phyloP scores from a whole-genome alignment of 1,140 invertebrate species.

The Andrena cerasifolii region DNA sequence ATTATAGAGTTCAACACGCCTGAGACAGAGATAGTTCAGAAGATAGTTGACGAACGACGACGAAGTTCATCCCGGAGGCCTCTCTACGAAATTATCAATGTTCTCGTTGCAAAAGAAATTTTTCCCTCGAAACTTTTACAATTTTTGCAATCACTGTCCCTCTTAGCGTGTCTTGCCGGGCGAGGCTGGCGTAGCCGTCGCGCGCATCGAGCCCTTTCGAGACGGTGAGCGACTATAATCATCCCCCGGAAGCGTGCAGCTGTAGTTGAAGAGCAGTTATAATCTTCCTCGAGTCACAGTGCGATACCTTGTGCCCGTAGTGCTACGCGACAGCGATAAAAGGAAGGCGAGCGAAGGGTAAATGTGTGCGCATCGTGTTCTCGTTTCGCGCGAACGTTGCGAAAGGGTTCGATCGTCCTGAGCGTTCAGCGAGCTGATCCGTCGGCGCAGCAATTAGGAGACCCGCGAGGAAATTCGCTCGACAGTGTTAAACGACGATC shows the following conservation, averaged over 20 bases:
- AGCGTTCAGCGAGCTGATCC: conserved; percentile 9
- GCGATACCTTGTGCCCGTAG: conserved; percentile 3
- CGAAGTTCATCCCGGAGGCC: conserved; percentile 5
- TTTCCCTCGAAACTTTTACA: conserved; percentile 45
- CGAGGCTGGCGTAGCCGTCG: not conserved
- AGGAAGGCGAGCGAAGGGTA: not conserved
- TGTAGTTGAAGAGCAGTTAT: not conserved
- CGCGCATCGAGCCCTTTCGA: conserved; percentile 1
- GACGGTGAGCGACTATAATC: not conserved
- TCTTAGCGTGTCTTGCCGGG: conserved; percentile 4
- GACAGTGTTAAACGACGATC: not conserved
- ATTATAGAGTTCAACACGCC: conserved; percentile 54
- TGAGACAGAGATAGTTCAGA: conserved; percentile 23
- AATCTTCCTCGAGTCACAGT: not conserved
- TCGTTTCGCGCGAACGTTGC: conserved; percentile 5
- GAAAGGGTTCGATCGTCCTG: conserved; percentile 17
- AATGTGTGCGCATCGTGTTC: conserved; percentile 20
- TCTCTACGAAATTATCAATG: conserved; percentile 36
- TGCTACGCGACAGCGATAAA: conserved; percentile 1
- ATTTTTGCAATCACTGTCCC: conserved; percentile 45
- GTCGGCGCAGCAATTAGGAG: not conserved
- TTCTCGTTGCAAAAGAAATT: conserved; percentile 24
- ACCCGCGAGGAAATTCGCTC: not conserved
- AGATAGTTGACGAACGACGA: conserved; percentile 9
- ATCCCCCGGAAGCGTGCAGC: not conserved